Base-by-base conservation (phyloP, 1,140 invertebrate genomes). In the Heliconius hewitsoni region DNA sequence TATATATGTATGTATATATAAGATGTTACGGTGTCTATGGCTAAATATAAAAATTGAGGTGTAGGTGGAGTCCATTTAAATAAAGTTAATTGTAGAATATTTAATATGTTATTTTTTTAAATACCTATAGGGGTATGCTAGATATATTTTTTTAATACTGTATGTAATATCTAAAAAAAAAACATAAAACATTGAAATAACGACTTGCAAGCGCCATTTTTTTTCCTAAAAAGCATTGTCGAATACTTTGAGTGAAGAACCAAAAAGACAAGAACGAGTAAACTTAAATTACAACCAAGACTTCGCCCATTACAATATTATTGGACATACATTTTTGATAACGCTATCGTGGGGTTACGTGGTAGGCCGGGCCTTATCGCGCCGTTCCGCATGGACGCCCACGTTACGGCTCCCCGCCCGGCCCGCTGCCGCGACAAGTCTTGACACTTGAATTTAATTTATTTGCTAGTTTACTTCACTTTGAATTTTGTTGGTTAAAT, bases 301-400 rank as follows among this genome's bases (percentile, higher is more conserved):
- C 55, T 57, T 57, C n/a, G 8, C 6, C n/a, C n/a, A 30, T 66
- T 66, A 66, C 60, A 66, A n/a, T 71, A 94, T 94, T 91, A 92
- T 91, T 90, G 87, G 89, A 85, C 90, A 91, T 90, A 93, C 90
- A 93, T 92, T 93, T 93, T 92, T 91, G 89, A 90, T 91, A 91
- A 84, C 83, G 86, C 83, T 91, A 91, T 91, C 90, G 81, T 72
- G 78, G 89, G 91, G 92, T 92, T 93, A 91, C 91, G 88, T 92
- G 89, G 90, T 94, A 92, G 93, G 92, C 89, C 89, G 87, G 87
- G 83, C 89, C 87, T 95, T 95, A 95, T 95, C 94, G 93, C 91
- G 90, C 90, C 89, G 89, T 95, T 94, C 93, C 89, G 87, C 93
- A 92, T 95, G 94, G 94, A 94, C 94, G 94, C 93, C 82, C 88